A percentile compares a stretch with the other conserved stretches of the same genome.
Evolutionary conservation across 1,140 invertebrate genomes (phyloP).

Genomic region (Brachionus koreanus): DNA sequence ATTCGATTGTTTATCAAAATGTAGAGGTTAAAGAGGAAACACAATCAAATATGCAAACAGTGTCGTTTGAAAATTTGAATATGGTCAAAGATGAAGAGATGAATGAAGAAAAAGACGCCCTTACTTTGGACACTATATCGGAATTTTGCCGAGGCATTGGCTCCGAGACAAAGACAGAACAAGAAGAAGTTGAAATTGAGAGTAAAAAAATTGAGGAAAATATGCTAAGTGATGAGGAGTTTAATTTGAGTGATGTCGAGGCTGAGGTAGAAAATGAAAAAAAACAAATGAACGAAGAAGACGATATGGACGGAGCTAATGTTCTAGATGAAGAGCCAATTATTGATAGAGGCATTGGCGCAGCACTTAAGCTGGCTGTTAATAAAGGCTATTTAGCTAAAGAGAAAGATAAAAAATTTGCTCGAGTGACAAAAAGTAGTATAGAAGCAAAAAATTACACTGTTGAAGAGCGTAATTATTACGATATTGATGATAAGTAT

Average conservation of each 20-base stretch:
- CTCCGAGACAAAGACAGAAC: conserved; percentile 59
- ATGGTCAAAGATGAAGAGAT: conserved; percentile 46
- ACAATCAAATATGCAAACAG: conserved; percentile 47
- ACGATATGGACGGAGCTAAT: conserved; percentile 51
- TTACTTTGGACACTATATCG: conserved; percentile 85
- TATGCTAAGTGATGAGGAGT: conserved; percentile 28
- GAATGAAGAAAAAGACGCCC: conserved; percentile 52
- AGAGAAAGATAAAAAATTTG: background rate
- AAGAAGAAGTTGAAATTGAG: conserved; percentile 49
- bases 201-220: background rate
- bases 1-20: conserved; percentile 53
- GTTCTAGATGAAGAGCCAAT: conserved; percentile 92
- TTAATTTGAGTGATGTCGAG: background rate
- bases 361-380: conserved; percentile 82
- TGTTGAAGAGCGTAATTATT: conserved; percentile 86
- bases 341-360: conserved; percentile 82
- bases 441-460: conserved; percentile 74
- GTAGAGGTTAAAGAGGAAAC: conserved; percentile 47
- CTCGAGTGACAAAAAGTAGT: background rate
- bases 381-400: conserved; percentile 70
- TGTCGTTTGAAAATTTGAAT: conserved; percentile 43
- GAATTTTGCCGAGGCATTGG: conserved; percentile 94
- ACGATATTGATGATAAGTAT: conserved; percentile 75
- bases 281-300: conserved; percentile 50
- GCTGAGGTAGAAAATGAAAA: conserved; percentile 44